Conservation (phyloP, 2,888 invertebrate species). For the Apantesis nais region DNA sequence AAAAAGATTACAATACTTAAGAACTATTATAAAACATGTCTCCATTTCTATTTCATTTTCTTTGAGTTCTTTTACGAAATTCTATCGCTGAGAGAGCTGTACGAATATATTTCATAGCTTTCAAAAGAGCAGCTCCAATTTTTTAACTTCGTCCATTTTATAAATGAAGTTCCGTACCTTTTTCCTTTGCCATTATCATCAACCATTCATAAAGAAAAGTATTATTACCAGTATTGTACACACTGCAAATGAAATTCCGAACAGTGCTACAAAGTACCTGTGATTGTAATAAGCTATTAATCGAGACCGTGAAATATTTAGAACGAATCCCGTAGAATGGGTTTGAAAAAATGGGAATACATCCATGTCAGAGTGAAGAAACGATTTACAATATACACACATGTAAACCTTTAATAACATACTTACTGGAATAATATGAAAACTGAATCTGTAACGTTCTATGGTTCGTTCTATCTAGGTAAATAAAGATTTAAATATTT, state of each 20-base stretch:
- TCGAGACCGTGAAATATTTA: too few species aligned
- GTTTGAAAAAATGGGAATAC: too few species aligned
- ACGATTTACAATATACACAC: too few species aligned
- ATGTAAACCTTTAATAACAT: too few species aligned
- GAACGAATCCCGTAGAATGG: too few species aligned
- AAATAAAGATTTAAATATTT: too few species aligned
- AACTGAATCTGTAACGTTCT: too few species aligned
- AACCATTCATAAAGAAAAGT: neutral
- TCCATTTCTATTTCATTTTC: constrained; percentile 7
- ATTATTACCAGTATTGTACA: neutral
- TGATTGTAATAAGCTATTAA: too few species aligned
- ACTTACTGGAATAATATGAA: too few species aligned
- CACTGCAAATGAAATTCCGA: neutral
- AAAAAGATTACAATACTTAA: neutral
- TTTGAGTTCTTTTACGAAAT: neutral
- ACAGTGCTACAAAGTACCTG: too few species aligned
- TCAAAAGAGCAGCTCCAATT: constrained; percentile 1
- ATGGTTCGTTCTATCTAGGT: too few species aligned
- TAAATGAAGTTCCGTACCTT: neutral
- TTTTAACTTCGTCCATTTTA: constrained; percentile 4
- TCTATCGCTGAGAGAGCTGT: neutral
- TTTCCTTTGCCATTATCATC: constrained; percentile 4
- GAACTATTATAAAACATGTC: constrained; percentile 1
- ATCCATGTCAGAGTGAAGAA: too few species aligned
- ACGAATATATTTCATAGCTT: constrained; percentile 6